Evolutionary conservation across 2,888 invertebrate species (phyloP).

Genomic region (Sarcophaga rosellei): DNA sequence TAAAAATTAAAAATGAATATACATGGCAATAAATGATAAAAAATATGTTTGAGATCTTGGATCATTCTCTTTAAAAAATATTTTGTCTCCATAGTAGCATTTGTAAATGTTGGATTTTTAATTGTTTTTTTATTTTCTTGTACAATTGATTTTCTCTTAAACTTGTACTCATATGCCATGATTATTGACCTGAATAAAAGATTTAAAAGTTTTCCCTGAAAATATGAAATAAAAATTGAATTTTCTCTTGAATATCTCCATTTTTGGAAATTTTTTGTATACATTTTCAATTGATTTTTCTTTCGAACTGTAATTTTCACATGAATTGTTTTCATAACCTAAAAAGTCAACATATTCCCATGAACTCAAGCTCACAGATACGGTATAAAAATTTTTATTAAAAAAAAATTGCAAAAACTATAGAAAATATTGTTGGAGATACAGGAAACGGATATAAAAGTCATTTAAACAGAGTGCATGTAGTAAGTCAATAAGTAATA

Average conservation of each 20-base stretch:
- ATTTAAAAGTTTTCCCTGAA: no score
- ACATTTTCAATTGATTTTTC: neutral
- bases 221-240: no score
- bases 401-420: neutral
- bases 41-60: neutral
- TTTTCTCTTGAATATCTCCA: no score
- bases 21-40: neutral
- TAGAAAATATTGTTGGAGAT: neutral
- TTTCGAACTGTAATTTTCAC: slow-evolving; percentile 8
- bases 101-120: no score
- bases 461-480: slow-evolving; percentile 15
- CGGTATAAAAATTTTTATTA: neutral
- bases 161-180: no score
- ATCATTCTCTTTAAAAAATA: no score
- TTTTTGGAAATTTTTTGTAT: neutral
- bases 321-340: slow-evolving; percentile 24
- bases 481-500: neutral
- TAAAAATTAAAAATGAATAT: neutral
- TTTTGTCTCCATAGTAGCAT: no score
- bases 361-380: slow-evolving; percentile 21
- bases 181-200: no score
- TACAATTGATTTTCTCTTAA: no score
- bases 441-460: slow-evolving; percentile 64
- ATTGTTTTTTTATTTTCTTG: no score
- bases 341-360: slow-evolving; percentile 41